Percentiles rank a stretch among this genome's conserved stretches.
These are phyloP conservation scores for Enoplosus armatus DNA, from an alignment of 2,797 vertebrate species.

Conservation along the genomic window DNA sequence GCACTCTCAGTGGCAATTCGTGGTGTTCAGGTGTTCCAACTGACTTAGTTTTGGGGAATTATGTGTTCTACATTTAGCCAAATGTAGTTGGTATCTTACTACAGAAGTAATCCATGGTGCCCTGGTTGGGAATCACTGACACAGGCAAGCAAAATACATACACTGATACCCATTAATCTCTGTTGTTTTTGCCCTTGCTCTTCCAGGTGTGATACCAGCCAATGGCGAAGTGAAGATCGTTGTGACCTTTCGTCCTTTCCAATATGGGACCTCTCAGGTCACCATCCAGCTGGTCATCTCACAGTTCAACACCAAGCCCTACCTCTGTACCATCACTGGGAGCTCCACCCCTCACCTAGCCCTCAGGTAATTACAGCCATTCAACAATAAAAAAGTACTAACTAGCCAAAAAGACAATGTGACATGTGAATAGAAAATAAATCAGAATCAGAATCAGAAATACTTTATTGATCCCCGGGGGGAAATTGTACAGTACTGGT, in stretches of 20 bases:
- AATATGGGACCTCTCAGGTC: conserved; percentile 90
- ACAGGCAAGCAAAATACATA: neutral
- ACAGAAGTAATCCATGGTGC: neutral
- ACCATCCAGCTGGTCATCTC: conserved; percentile 88
- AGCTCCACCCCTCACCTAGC: conserved; percentile 83
- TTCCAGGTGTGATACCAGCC: conserved; percentile 91
- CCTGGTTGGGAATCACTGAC: neutral
- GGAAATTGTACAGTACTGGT: too few species aligned
- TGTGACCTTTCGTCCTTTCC: conserved; percentile 88
- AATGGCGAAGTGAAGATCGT: conserved; percentile 82
- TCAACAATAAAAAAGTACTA: neutral
- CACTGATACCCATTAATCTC: neutral
- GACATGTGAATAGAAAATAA: too few species aligned
- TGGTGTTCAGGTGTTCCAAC: neutral
- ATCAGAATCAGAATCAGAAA: too few species aligned
- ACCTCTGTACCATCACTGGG: conserved; percentile 89
- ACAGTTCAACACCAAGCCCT: conserved; percentile 91
- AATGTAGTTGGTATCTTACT: neutral
- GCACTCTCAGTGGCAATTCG: fast-evolving
- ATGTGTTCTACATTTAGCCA: neutral
- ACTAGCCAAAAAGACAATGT: neutral
- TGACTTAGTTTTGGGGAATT: neutral
- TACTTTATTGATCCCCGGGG: too few species aligned
- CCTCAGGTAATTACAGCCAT: conserved; percentile 75
- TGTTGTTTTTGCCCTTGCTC: neutral